Evolutionary conservation across 2,888 invertebrate species (phyloP).

Genomic region (Amphipyra berbera): DNA sequence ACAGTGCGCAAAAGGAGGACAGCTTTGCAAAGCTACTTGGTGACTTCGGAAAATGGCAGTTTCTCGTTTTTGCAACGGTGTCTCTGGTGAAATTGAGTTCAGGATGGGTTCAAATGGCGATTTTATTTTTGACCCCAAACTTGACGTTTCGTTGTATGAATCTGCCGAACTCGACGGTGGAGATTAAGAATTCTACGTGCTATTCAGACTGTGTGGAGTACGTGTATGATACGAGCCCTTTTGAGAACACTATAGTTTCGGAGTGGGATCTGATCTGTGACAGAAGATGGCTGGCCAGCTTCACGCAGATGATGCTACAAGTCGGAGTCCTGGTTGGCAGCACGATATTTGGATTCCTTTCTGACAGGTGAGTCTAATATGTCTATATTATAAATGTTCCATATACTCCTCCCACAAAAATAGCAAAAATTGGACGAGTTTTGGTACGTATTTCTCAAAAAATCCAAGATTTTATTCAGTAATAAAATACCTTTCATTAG

Average conservation of each 20-base stretch:
- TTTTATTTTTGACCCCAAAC: slow-evolving; percentile 93
- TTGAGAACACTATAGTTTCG: slow-evolving; percentile 92
- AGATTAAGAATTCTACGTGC: slow-evolving; percentile 80
- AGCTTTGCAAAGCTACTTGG: slow-evolving; percentile 77
- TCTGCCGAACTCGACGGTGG: slow-evolving; percentile 71
- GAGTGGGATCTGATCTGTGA: slow-evolving; percentile 94
- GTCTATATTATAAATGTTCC: no score
- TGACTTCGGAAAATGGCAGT: slow-evolving; percentile 92
- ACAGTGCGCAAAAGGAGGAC: slow-evolving; percentile 71
- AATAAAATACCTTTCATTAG: no score
- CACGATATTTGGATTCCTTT: slow-evolving; percentile 92
- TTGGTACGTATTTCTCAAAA: no score
- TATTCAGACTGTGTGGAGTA: slow-evolving; percentile 87
- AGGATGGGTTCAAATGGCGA: slow-evolving; percentile 94
- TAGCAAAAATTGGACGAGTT: no score
- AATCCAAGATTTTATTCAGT: no score
- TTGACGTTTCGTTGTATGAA: slow-evolving; percentile 86
- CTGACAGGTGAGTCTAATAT: slow-evolving; percentile 92
- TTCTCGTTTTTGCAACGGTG: slow-evolving; percentile 91
- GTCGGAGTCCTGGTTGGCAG: slow-evolving; percentile 93
- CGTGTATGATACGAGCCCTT: slow-evolving; percentile 91
- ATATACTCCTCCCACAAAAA: no score
- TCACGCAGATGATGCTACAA: slow-evolving; percentile 94
- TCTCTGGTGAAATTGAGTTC: slow-evolving; percentile 93
- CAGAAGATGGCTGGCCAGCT: slow-evolving; percentile 91